phyloP scores from a whole-genome alignment of 2,888 invertebrate species.

The Neoaliturus tenellus region DNA sequence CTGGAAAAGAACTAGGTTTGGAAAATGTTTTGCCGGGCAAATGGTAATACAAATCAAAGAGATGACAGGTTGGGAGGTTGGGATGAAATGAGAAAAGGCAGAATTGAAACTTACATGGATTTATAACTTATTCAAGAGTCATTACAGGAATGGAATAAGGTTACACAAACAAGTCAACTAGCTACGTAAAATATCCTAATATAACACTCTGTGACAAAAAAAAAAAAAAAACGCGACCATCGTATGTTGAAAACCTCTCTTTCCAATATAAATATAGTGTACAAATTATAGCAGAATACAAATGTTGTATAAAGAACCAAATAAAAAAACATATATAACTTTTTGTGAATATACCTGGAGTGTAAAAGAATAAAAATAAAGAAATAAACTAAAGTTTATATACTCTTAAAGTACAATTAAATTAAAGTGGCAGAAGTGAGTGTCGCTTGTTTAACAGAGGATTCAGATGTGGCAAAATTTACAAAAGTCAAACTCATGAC shows the following conservation, averaged over 20 bases:
- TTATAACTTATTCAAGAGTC: background rate
- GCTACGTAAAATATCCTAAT: constrained; percentile 9
- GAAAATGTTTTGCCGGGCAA: background rate
- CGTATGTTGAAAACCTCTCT: no score
- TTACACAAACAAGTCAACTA: background rate
- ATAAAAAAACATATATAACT: background rate
- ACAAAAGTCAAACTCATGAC: no score
- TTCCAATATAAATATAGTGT: background rate
- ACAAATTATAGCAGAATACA: background rate
- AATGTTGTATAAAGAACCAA: background rate
- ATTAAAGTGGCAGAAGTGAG: no score
- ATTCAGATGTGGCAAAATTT: no score
- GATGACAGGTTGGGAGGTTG: background rate
- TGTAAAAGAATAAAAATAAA: background rate
- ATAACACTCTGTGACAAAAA: background rate
- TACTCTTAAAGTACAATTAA: no score
- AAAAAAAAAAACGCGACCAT: no score
- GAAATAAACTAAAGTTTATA: background rate
- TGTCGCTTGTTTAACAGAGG: no score
- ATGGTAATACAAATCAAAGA: background rate
- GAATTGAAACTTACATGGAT: constrained; percentile 23
- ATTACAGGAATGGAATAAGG: constrained; percentile 22
- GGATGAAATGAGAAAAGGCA: background rate
- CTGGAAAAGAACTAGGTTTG: background rate
- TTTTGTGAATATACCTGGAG: background rate